Conservation (phyloP, 2,113 vertebrate genomes). For the Pseudopodoces humilis region DNA sequence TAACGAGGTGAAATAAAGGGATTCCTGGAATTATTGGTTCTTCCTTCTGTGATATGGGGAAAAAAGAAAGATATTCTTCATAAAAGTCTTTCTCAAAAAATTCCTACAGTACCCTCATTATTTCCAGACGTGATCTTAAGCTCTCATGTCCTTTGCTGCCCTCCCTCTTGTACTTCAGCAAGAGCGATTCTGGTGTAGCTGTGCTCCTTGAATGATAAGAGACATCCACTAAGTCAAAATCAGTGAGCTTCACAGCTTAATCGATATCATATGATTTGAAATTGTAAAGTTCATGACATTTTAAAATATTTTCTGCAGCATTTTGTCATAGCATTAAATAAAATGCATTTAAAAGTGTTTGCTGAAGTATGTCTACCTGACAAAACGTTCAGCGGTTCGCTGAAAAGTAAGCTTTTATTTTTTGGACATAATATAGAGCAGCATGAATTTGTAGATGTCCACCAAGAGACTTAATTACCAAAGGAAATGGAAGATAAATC, state of each 20-base stretch:
- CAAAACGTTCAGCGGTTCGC: background rate
- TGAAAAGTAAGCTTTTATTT: background rate
- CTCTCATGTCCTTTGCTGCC: background rate
- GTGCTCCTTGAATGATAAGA: background rate
- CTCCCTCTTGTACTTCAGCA: background rate
- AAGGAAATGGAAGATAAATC: background rate
- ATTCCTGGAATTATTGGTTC: background rate
- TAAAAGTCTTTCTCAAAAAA: background rate
- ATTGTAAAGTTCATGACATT: background rate
- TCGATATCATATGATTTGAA: background rate
- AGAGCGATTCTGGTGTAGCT: background rate
- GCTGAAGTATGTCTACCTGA: background rate
- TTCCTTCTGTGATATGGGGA: background rate
- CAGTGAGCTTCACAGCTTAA: background rate
- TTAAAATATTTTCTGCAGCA: background rate
- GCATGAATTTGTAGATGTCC: background rate
- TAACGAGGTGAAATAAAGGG: fast-evolving
- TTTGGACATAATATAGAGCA: background rate
- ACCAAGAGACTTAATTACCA: background rate
- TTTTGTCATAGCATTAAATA: background rate
- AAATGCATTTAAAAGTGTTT: background rate
- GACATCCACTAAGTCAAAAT: background rate
- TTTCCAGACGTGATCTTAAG: background rate
- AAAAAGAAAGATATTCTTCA: background rate
- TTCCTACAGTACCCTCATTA: background rate